Percentiles rank a stretch among this genome's conserved stretches.
phyloP scores from a whole-genome alignment of 2,888 invertebrate genomes.

The Poecilus cupreus region DNA sequence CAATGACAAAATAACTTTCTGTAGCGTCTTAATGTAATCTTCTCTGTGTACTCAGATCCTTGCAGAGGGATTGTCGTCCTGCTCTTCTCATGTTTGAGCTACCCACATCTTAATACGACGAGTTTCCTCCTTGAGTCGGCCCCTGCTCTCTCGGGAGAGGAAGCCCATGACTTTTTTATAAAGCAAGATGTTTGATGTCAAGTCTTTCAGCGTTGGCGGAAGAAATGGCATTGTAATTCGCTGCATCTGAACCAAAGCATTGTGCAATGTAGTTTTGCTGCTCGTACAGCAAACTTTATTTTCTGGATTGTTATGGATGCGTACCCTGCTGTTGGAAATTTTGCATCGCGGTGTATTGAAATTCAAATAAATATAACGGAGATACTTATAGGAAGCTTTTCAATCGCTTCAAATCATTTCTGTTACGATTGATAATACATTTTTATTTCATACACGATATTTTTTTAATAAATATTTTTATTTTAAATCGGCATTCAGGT shows the following conservation, averaged over 20 bases:
- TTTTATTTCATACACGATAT: too few relatives aligned
- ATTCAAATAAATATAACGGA: slow-evolving; percentile 1
- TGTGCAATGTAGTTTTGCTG: background rate
- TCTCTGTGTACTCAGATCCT: slow-evolving; percentile 1
- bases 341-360: slow-evolving; percentile 3
- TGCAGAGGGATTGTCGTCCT: slow-evolving; percentile 19
- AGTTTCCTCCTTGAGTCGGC: background rate
- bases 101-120: slow-evolving; percentile 44
- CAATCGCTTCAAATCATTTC: background rate
- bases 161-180: slow-evolving; percentile 45
- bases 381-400: background rate
- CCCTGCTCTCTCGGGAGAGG: slow-evolving; percentile 16
- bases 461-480: too few relatives aligned
- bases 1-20: slow-evolving; percentile 44
- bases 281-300: background rate
- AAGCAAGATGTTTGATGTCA: slow-evolving; percentile 46
- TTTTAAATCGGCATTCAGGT: too few relatives aligned
- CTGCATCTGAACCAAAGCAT: background rate
- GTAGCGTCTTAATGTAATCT: slow-evolving; percentile 38
- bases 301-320: background rate
- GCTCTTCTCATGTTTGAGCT: background rate
- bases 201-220: slow-evolving; percentile 5
- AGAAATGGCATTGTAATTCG: slow-evolving; percentile 42
- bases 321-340: background rate
- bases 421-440: too few relatives aligned